Conservation (phyloP, 2,888 invertebrate genomes). For the Drosophila antonietae region DNA sequence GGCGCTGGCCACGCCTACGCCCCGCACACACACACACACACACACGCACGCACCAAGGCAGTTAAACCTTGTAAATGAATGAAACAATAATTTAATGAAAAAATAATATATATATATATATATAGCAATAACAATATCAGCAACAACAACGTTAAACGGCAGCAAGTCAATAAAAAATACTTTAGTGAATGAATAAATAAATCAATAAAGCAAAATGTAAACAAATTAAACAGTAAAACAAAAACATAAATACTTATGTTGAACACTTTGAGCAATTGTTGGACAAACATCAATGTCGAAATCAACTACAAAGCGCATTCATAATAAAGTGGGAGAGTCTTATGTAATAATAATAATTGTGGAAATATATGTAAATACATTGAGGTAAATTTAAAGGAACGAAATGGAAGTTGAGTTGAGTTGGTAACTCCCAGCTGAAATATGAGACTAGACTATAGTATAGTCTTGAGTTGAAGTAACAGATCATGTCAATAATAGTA, state of each 20-base stretch:
- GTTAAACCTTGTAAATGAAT: conserved; percentile 57
- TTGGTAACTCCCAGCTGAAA: background rate
- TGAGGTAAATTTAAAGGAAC: background rate
- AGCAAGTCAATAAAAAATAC: conserved; percentile 68
- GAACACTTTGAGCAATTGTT: conserved; percentile 25
- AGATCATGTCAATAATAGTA: no score
- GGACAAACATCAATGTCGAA: conserved; percentile 20
- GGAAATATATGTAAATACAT: background rate
- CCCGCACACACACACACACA: conserved; percentile 2
- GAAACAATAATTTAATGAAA: conserved; percentile 45
- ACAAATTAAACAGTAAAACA: conserved; percentile 66
- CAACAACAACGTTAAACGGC: conserved; percentile 41
- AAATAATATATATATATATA: conserved; percentile 2
- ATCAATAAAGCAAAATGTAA: conserved; percentile 70
- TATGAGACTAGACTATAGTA: background rate
- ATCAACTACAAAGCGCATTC: conserved; percentile 32
- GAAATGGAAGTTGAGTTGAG: background rate
- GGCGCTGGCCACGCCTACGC: conserved; percentile 53
- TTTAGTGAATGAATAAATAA: conserved; percentile 73
- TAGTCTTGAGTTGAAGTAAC: background rate
- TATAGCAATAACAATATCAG: background rate
- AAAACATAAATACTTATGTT: conserved; percentile 34
- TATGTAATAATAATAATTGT: background rate
- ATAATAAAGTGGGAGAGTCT: background rate
- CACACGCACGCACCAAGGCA: conserved; percentile 17